These are phyloP conservation scores for Mechanitis mazaeus DNA, from an alignment of 2,888 invertebrate genomes.

Conservation along the genomic window DNA sequence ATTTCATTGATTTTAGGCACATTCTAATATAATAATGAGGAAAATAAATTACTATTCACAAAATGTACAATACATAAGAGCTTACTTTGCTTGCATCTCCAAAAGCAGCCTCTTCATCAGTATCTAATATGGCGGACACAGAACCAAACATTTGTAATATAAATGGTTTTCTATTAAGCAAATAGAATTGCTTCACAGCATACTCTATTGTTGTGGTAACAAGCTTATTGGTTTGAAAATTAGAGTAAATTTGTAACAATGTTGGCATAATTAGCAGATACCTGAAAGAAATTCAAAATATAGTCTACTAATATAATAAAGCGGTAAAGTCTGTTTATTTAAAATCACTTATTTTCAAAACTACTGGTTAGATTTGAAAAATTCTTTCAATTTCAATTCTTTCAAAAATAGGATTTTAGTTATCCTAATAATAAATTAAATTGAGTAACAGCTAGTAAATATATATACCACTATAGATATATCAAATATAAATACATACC, in stretches of 20 bases:
- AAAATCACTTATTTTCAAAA: too few species aligned
- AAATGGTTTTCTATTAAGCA: slow-evolving; percentile 98
- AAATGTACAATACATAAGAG: not conserved
- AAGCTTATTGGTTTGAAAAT: slow-evolving; percentile 97
- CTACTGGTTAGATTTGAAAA: too few species aligned
- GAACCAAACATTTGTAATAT: slow-evolving; percentile 99
- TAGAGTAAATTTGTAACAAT: slow-evolving; percentile 95
- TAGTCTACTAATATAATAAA: not conserved
- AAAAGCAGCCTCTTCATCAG: slow-evolving; percentile 89
- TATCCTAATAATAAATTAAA: too few species aligned
- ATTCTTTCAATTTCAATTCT: too few species aligned
- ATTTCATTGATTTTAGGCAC: too few species aligned
- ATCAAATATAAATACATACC: slow-evolving; percentile 68
- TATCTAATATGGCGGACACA: slow-evolving; percentile 96
- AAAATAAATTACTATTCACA: too few species aligned
- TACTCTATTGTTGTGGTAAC: slow-evolving; percentile 98
- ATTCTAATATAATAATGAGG: too few species aligned
- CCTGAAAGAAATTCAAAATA: slow-evolving; percentile 57
- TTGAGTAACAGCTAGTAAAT: too few species aligned
- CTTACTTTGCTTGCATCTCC: slow-evolving; percentile 94
- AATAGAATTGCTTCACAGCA: slow-evolving; percentile 98
- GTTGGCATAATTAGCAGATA: slow-evolving; percentile 99
- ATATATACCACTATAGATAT: not conserved
- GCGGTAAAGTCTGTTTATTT: too few species aligned
- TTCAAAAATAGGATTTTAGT: too few species aligned